Conservation (phyloP, 2,888 invertebrate species). For the Brachypalpus laphriformis region DNA sequence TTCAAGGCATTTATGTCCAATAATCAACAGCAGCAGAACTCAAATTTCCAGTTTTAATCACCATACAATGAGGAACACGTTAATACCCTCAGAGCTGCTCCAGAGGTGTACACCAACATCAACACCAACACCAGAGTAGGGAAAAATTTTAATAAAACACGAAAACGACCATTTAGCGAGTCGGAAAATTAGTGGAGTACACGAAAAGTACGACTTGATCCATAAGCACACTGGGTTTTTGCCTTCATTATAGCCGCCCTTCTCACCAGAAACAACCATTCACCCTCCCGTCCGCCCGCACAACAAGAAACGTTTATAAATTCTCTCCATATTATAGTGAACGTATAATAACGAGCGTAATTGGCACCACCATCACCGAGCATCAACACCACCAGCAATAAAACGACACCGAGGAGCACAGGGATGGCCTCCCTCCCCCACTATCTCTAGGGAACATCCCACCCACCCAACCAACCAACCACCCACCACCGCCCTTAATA, state of each 20-base stretch:
- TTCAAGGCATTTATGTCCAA: conserved; percentile 69
- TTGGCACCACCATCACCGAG: conserved; percentile 74
- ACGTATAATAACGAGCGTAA: conserved; percentile 74
- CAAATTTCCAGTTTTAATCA: conserved; percentile 69
- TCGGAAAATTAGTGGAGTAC: conserved; percentile 67
- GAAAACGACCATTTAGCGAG: conserved; percentile 73
- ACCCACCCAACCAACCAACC: too few relatives aligned
- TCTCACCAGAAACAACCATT: background rate
- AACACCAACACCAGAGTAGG: background rate
- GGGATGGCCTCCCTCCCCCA: conserved; percentile 5
- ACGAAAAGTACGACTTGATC: conserved; percentile 63
- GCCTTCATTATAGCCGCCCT: background rate
- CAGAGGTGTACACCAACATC: background rate
- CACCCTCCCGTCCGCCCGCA: background rate
- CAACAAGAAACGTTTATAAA: conserved; percentile 65
- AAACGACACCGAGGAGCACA: conserved; percentile 46
- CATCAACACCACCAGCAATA: conserved; percentile 75
- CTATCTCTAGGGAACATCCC: conserved; percentile 44
- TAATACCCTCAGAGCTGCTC: conserved; percentile 33
- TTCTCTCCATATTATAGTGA: conserved; percentile 74
- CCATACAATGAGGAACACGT: conserved; percentile 68
- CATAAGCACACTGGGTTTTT: conserved; percentile 61
- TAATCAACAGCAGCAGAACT: conserved; percentile 69
- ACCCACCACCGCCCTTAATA: conserved; percentile 27
- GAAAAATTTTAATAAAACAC: conserved; percentile 71